A percentile compares a stretch with the other conserved stretches of the same genome.
Conservation (phyloP, 2,797 vertebrate species). For the Halcyon smyrnensis region DNA sequence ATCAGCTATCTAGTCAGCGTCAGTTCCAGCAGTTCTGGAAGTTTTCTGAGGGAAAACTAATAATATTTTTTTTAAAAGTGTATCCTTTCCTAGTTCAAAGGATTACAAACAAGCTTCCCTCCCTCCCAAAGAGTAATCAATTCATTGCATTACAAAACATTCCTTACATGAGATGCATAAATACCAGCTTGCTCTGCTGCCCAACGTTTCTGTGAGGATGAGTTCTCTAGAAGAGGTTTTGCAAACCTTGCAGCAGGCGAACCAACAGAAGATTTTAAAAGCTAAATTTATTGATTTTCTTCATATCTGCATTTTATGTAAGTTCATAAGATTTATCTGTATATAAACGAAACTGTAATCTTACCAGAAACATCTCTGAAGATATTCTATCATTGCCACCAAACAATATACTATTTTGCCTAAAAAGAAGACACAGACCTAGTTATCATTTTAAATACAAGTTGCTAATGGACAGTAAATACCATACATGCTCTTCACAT, state of each 20-base stretch:
- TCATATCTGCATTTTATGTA: neutral
- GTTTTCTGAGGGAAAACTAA: neutral
- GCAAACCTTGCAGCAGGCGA: neutral
- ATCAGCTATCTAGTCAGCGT: neutral
- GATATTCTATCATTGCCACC: conserved; percentile 64
- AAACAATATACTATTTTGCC: conserved; percentile 76
- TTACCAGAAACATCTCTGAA: conserved; percentile 78
- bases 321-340: neutral
- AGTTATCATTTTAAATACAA: conserved; percentile 47
- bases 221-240: neutral
- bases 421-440: conserved; percentile 66
- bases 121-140: accelerated
- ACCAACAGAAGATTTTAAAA: neutral
- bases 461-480: neutral
- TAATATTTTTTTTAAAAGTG: neutral
- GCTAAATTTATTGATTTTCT: neutral
- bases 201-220: neutral
- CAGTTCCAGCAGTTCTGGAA: neutral
- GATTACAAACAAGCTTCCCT: neutral
- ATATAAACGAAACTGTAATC: neutral
- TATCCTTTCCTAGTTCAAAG: neutral
- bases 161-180: neutral
- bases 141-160: neutral
- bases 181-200: neutral
- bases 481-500: neutral